Percentiles rank a stretch among this genome's conserved stretches.
These are phyloP conservation scores for Proteles cristata DNA, from an alignment of 2,113 vertebrate genomes.

Conservation along the genomic window DNA sequence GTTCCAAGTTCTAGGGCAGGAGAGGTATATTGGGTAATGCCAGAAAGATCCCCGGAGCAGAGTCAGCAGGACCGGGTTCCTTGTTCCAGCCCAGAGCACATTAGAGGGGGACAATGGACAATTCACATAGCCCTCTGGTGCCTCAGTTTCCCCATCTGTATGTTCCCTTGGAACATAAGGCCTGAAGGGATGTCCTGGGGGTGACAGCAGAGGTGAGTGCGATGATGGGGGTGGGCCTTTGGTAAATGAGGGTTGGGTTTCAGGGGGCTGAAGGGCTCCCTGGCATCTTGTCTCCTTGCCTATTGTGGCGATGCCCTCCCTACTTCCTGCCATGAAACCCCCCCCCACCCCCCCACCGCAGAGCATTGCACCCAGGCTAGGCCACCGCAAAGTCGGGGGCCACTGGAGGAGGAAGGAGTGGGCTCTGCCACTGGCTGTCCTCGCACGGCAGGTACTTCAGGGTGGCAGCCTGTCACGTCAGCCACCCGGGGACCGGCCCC, in stretches of 20 bases:
- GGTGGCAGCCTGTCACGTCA: fast-evolving
- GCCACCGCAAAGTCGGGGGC: no score
- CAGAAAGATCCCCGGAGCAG: background rate
- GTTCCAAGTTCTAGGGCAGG: background rate
- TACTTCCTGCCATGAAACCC: background rate
- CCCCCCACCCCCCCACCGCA: fast-evolving
- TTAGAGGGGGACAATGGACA: background rate
- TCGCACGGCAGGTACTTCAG: fast-evolving
- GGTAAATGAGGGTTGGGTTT: no score
- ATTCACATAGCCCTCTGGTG: background rate
- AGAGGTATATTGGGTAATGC: background rate
- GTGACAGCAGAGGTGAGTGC: background rate
- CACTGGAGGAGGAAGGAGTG: background rate
- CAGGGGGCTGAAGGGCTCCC: background rate
- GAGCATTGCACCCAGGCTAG: fast-evolving
- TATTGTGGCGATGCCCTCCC: background rate
- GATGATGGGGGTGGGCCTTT: background rate
- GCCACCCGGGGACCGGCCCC: fast-evolving
- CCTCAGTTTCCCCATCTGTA: background rate
- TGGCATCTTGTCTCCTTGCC: background rate
- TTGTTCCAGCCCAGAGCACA: background rate
- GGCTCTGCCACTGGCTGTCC: fast-evolving
- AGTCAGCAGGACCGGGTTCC: background rate
- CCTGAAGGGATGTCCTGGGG: background rate
- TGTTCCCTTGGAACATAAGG: background rate